These are phyloP conservation scores for Drosophila watanabei DNA, from an alignment of 1,140 invertebrate genomes.

Conservation along the genomic window DNA sequence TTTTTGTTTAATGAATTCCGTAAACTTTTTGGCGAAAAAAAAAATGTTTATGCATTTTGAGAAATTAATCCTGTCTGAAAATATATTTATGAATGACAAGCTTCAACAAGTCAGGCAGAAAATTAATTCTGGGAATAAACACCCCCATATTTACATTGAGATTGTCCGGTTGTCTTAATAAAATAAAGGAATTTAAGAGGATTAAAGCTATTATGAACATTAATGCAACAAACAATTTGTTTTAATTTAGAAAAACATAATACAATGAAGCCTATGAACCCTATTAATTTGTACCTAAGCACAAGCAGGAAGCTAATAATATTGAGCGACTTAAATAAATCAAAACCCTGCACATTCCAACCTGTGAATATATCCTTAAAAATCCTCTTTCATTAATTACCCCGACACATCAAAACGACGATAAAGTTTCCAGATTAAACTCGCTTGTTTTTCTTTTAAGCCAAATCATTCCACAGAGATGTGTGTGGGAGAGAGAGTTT, in stretches of 20 bases:
- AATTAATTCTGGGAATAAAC: neutral
- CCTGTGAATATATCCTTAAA: neutral
- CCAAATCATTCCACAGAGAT: slow-evolving; percentile 10
- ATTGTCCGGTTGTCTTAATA: neutral
- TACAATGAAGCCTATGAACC: neutral
- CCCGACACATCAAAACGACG: slow-evolving; percentile 4
- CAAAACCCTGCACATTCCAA: neutral
- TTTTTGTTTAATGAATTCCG: slow-evolving; percentile 27
- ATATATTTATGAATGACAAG: slow-evolving; percentile 13
- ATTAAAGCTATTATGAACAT: neutral
- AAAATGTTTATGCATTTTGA: neutral
- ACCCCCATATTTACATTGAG: neutral
- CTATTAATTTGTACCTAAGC: neutral
- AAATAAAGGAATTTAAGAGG: neutral
- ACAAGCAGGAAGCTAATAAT: neutral
- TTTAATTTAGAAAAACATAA: neutral
- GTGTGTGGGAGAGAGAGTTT: slow-evolving; percentile 19
- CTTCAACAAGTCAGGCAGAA: slow-evolving; percentile 2
- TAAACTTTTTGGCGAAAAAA: slow-evolving; percentile 2
- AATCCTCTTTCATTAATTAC: neutral
- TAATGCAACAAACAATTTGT: neutral
- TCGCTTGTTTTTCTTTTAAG: slow-evolving; percentile 15
- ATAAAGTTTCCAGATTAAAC: slow-evolving; percentile 41
- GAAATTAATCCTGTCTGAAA: slow-evolving; percentile 12
- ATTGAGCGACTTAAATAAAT: neutral